Evolutionary conservation across 2,888 invertebrate genomes (phyloP).

Genomic region (Abrostola triplasia): DNA sequence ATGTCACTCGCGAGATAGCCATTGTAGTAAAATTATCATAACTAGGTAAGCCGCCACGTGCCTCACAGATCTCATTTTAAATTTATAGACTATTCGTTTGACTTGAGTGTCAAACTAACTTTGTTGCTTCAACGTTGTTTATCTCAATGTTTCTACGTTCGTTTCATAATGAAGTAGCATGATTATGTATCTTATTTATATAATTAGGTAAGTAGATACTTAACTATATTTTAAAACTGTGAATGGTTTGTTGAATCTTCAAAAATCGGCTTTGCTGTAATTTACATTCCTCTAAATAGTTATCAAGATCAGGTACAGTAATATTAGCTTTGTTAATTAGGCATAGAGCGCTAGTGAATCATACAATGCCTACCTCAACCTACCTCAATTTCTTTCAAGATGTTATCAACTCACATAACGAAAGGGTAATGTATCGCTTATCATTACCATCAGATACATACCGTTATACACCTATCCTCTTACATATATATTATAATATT

Average conservation of each 20-base stretch:
- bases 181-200: too few species aligned
- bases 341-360: conserved; percentile 10
- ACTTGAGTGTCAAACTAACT: neutral
- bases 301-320: neutral
- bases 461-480: conserved; percentile 5
- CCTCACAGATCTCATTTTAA: conserved; percentile 11
- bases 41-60: conserved; percentile 58
- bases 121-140: neutral
- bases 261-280: too few species aligned
- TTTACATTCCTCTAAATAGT: too few species aligned
- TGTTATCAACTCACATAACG: conserved; percentile 18
- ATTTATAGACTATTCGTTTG: neutral
- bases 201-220: too few species aligned
- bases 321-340: conserved; percentile 3
- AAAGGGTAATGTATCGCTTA: conserved; percentile 27
- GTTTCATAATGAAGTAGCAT: too few species aligned
- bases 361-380: conserved; percentile 32
- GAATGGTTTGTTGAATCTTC: too few species aligned
- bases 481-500: neutral
- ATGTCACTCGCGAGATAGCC: conserved; percentile 74
- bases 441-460: conserved; percentile 2
- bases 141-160: too few species aligned
- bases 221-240: too few species aligned
- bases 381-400: conserved; percentile 51
- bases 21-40: conserved; percentile 84